A percentile compares a stretch with the other conserved stretches of the same genome.
Conservation (phyloP, 2,113 vertebrate genomes). For the Thamnophis sirtalis region DNA sequence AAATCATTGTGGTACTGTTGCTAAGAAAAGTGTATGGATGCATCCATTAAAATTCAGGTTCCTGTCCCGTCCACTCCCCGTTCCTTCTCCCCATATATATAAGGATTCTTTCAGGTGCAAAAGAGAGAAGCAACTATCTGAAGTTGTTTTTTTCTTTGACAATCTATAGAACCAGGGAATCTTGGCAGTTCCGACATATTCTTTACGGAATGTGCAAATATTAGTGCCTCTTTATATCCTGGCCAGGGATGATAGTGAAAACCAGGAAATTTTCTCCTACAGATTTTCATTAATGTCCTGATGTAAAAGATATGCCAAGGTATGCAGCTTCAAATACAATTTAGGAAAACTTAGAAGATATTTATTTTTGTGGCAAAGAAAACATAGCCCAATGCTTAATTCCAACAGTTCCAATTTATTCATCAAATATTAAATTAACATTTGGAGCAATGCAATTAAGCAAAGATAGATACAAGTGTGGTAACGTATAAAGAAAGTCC, state of each 20-base stretch:
- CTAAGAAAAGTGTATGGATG: neutral
- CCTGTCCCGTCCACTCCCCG: neutral
- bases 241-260: neutral
- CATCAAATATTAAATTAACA: neutral
- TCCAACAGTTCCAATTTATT: neutral
- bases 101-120: neutral
- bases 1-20: neutral
- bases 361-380: neutral
- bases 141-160: neutral
- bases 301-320: neutral
- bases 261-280: neutral
- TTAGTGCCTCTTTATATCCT: neutral
- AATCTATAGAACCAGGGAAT: neutral
- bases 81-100: neutral
- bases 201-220: neutral
- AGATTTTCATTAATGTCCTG: neutral
- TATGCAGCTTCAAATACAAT: neutral
- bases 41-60: neutral
- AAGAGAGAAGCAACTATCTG: neutral
- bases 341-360: neutral
- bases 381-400: neutral
- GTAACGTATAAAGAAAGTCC: neutral
- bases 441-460: constrained; percentile 41
- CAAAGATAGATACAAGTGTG: neutral
- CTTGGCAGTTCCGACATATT: neutral